Evolutionary conservation across 2,888 invertebrate species (phyloP), one percentile per base, ranked within the genome.

Genomic region (Cynaeus angustus): DNA sequence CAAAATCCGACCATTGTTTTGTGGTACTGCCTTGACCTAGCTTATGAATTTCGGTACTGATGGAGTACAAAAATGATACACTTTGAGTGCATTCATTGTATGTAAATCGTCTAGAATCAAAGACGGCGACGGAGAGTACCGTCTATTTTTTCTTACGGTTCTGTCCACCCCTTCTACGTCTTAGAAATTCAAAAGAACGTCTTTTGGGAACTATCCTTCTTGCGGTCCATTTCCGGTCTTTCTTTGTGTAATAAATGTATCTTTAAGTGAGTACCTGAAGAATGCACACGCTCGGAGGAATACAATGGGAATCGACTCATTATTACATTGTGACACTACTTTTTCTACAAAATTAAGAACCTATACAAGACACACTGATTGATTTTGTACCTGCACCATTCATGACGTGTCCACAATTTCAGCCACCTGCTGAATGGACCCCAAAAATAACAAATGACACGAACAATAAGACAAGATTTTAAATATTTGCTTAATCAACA

Each of bases 1-100:
- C 43, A 33, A 14, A 43, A 43, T n/a, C 37, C 26, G 46, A 33
- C 65, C 28, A 64, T 64, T 64, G 62, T 64, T 55, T 43, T 38
- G 21, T 8, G 21, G 21, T 65, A 37, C 21, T 37, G 28, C 26
- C 12, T 56, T 38, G 8, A 72, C 72, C 82, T 81, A 81, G 79
- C 80, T 77, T 79, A 48, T 33, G 33, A 33, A 33, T 41, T 41
- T 41, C 12, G 41, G 12, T 10, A 41, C 41, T 7, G 41, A 2
- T 41, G 10, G 12, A 2, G 13, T 12, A 53, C 16, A 58, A 58
- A 58, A 58, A 41, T 45, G 58, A 43, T 58, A 10, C 43, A 58
- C 58, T 58, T 55, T 58, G 58, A 12, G 16, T 45, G n/a, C n/a
- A n/a, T n/a, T n/a, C n/a, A 58, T 58, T 58, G 58, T 58, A 58